phyloP scores from a whole-genome alignment of 1,140 invertebrate genomes.

The Scaptodrosophila lebanonensis region DNA sequence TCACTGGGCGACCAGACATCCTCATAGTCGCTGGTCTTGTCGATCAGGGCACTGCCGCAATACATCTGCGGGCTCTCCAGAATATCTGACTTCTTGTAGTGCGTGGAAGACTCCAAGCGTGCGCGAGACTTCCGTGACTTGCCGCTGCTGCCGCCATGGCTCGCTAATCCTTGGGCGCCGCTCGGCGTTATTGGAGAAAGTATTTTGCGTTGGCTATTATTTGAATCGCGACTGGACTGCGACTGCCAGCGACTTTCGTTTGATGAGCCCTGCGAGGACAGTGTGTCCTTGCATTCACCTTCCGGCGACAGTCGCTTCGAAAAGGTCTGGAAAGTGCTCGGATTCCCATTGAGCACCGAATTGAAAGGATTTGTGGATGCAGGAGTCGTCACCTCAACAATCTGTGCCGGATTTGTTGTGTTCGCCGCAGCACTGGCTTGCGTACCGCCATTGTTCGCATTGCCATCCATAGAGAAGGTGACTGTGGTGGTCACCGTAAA shows the following conservation, averaged over 20 bases:
- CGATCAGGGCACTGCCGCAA: conserved; percentile 89
- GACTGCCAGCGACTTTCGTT: conserved; percentile 72
- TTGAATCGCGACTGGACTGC: conserved; percentile 50
- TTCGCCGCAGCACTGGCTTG: not conserved
- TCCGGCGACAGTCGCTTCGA: conserved; percentile 78
- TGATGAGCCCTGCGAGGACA: conserved; percentile 78
- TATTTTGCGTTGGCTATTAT: conserved; percentile 58
- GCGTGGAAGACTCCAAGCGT: conserved; percentile 82
- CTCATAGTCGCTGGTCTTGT: conserved; percentile 96
- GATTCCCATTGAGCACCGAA: conserved; percentile 55
- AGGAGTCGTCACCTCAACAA: conserved; percentile 75
- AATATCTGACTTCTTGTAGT: conserved; percentile 89
- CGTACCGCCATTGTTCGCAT: conserved; percentile 75
- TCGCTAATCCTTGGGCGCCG: conserved; percentile 17
- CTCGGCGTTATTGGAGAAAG: conserved; percentile 52
- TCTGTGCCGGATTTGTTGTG: conserved; percentile 65
- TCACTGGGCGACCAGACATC: conserved; percentile 88
- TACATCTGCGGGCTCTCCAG: conserved; percentile 89
- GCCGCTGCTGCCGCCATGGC: conserved; percentile 27
- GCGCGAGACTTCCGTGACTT: conserved; percentile 55
- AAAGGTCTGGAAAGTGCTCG: conserved; percentile 75
- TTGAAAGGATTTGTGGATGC: conserved; percentile 64
- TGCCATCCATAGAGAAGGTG: conserved; percentile 84
- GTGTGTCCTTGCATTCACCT: conserved; percentile 78
- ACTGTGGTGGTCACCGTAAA: conserved; percentile 90